Evolutionary conservation across 2,113 vertebrate genomes (phyloP).

Genomic region (Plecturocebus donacophilus): DNA sequence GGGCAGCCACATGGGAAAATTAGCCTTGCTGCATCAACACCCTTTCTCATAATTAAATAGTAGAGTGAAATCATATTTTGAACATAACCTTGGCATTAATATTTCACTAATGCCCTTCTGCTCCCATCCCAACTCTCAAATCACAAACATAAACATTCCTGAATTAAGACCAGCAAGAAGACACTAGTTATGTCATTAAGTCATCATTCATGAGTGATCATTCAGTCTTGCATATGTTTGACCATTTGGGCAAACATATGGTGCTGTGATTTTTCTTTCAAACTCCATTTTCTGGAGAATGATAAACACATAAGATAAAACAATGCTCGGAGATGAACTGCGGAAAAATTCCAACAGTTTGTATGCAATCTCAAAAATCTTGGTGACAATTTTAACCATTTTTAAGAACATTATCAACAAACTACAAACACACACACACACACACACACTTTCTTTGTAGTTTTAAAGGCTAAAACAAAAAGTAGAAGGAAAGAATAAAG

Average conservation of each 20-base stretch:
- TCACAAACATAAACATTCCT: background rate
- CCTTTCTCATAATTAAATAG: background rate
- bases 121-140: background rate
- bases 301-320: conserved; percentile 36
- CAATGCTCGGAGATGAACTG: background rate
- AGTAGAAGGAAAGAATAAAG: background rate
- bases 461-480: background rate
- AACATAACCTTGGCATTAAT: background rate
- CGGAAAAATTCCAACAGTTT: conserved; percentile 40
- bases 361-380: background rate
- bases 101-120: background rate
- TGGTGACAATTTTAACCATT: conserved; percentile 13
- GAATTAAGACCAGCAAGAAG: background rate
- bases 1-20: background rate
- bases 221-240: background rate
- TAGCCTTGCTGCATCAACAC: background rate
- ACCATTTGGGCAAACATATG: conserved; percentile 61
- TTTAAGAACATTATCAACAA: background rate
- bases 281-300: conserved; percentile 15
- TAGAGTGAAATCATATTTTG: background rate
- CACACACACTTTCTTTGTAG: background rate
- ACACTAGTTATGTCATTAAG: background rate
- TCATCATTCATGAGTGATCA: background rate
- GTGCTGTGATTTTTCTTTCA: background rate
- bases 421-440: background rate